These are phyloP conservation scores for Eospalax fontanierii DNA, from an alignment of 2,797 vertebrate species.

Conservation along the genomic window DNA sequence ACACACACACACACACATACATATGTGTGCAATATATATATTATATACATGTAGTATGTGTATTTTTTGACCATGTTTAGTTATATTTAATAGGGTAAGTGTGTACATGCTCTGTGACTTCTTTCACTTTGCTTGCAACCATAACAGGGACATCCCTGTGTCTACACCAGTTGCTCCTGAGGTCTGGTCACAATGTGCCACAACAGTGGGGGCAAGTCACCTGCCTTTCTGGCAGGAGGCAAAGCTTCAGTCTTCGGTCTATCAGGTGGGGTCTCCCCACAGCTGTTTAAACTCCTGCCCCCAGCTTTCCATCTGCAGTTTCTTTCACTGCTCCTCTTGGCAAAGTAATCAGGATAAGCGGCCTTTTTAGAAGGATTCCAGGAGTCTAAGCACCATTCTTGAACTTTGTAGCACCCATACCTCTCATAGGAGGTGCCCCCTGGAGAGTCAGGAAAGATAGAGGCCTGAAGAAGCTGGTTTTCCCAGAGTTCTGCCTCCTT, in stretches of 20 bases:
- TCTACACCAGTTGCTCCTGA: conserved; percentile 91
- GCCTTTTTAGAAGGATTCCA: conserved; percentile 99
- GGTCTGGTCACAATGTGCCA: conserved; percentile 96
- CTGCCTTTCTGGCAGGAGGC: conserved; percentile 95
- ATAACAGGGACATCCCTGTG: background rate
- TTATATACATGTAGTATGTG: no score
- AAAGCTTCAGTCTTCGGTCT: conserved; percentile 93
- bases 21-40: no score
- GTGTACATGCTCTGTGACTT: background rate
- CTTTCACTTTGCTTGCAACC: conserved; percentile 59
- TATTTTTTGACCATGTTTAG: background rate
- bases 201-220: conserved; percentile 96
- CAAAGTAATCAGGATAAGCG: conserved; percentile 97
- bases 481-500: conserved; percentile 95
- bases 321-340: conserved; percentile 97
- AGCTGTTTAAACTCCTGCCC: conserved; percentile 96
- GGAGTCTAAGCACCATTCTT: conserved; percentile 95
- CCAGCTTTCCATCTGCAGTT: conserved; percentile 95
- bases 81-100: conserved; percentile 82
- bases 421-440: conserved; percentile 96
- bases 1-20: no score
- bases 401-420: conserved; percentile 96
- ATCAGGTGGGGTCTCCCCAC: conserved; percentile 90
- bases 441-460: conserved; percentile 96
- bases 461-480: conserved; percentile 95